Base-by-base conservation (phyloP, 1,140 invertebrate genomes). In the Phocides pigmalion region DNA sequence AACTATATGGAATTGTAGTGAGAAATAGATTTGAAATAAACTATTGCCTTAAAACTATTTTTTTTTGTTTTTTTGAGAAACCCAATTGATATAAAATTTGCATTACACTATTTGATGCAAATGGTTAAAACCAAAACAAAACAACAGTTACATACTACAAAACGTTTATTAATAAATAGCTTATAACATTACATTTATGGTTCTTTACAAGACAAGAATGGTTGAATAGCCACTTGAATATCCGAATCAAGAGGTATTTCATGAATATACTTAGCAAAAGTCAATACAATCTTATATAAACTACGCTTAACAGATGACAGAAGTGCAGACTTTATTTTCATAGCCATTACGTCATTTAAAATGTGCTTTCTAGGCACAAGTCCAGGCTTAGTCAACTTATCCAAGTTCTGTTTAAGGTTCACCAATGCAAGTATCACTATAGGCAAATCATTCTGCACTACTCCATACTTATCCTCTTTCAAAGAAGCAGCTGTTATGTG, bases 381-480 rank as follows among this genome's bases (percentile, higher is more conserved):
- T 35, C 93, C 93, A 32, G 93, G 92, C 81, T 95, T 96, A 72
- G 93, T 93, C 20, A 96, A 72, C 80, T 95, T 96, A 58, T 97
- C 95, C 25, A 96, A 71, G 67, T 93, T 93, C 32, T 93, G 91
- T 70, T 96, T 96, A 0, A 97, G 87, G 41, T 91, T 90, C 3
- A 96, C 76, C 0, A 97, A 72, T 4, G 93, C 75, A 41, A 92
- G 92, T 32, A 97, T 94, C n/a, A 97, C 94, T 14, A 82, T 74
- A 6, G 95, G 86, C 19, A 97, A 82, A 85, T 96, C 95, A 81
- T 95, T 95, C 76, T 97, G 96, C 3, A 96, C 95, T 44, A 97
- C 94, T 39, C 96, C 96, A 90, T 94, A 97, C 58, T 92, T 93
- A 87, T 97, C 96, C 89, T 97, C 96, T 5, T 70, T 93, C 2